Evolutionary conservation across 2,113 vertebrate genomes (phyloP), one percentile per base, ranked within the genome.

Genomic region (Chaetops frenatus): DNA sequence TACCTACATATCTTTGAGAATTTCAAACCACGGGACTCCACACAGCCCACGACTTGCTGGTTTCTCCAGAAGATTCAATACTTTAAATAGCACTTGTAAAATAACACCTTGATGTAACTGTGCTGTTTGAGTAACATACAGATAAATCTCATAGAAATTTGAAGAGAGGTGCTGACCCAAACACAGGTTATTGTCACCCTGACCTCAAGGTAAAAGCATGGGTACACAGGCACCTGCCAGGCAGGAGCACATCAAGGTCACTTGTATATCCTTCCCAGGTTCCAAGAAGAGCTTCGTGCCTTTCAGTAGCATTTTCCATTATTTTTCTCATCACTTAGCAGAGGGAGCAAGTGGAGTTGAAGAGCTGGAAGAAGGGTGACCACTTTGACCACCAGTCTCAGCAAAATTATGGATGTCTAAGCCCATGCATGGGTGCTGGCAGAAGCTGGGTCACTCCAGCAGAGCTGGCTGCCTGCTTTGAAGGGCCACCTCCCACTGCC

Each of bases 201-300:
- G 78, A 71, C 29, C 33, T 71, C 12, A 3, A 27, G 29, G 33
- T 17, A 50, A 67, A 78, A 72, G 47, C 22, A 15, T 3, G 6
- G 0, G 0, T 40, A 27, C 1, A 1, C 11, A 57, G n/a, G 60
- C 16, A 36, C 4, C 0, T 28, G 9, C 44, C 48, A 65, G 22
- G 33, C 27, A 77, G 38, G 29, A 70, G 67, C 56, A 35, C 28
- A 53, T 20, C 25, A 42, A 56, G 19, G 40, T 28, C 28, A 33
- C 16, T 10, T 36, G 24, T 7, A 53, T 12, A 2, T 1, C 22
- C 10, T n/a, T 50, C 36, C 42, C 48, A 45, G 24, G 11, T 36
- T 33, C 48, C 28, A 88, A 29, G 14, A 16, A 78, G 14, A 67
- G 40, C 70, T 73, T 67, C 5, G 51, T 56, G n/a, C 3, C 51